Conservation (phyloP, 2,797 vertebrate species). For the Pogoniulus pusillus region DNA sequence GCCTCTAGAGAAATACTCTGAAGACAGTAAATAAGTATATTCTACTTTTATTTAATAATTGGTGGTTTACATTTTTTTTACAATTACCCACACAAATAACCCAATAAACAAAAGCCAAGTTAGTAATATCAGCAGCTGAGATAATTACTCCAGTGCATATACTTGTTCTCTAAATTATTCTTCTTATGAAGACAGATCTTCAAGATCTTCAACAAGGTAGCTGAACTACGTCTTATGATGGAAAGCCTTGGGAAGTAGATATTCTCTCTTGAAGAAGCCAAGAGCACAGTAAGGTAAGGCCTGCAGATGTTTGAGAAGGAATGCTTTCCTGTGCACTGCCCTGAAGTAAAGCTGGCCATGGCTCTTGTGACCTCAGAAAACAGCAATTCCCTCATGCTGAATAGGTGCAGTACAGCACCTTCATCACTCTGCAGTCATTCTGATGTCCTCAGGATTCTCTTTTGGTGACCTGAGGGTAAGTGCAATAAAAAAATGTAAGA, state of each 20-base stretch:
- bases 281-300: constrained; percentile 31
- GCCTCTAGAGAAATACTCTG: not conserved
- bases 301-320: not conserved
- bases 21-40: constrained; percentile 8
- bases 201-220: constrained; percentile 15
- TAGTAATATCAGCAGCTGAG: constrained; percentile 13
- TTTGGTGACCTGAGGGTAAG: constrained; percentile 50
- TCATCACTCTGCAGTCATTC: constrained; percentile 67
- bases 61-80: constrained; percentile 19
- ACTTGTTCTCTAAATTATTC: constrained; percentile 31
- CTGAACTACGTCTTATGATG: constrained; percentile 23
- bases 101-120: constrained; percentile 53
- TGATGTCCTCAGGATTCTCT: constrained; percentile 75
- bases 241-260: constrained; percentile 39
- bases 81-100: constrained; percentile 31
- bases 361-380: constrained; percentile 37
- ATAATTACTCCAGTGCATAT: constrained; percentile 54
- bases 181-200: constrained; percentile 33
- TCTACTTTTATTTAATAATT: constrained; percentile 7
- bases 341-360: constrained; percentile 26
- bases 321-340: constrained; percentile 4
- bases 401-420: not conserved
- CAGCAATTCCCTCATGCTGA: not conserved
- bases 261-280: constrained; percentile 11
- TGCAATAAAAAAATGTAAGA: not conserved